phyloP scores from a whole-genome alignment of 2,113 vertebrate species.

The human region DNA sequence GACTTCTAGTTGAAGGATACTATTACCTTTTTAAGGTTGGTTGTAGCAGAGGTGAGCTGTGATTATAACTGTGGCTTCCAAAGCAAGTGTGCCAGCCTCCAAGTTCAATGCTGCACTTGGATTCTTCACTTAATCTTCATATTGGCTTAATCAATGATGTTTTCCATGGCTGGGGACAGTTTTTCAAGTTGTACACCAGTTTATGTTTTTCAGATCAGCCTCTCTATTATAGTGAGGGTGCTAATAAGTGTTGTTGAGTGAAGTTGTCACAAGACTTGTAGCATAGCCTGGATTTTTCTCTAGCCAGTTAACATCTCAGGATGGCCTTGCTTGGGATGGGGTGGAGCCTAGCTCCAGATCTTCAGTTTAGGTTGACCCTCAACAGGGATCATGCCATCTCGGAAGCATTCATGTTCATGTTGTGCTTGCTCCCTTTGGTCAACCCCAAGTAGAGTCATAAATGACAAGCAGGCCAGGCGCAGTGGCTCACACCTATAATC shows the following conservation, averaged over 20 bases:
- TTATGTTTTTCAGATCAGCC: not conserved
- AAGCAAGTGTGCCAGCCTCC: not conserved
- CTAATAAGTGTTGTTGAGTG: not conserved
- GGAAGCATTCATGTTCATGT: not conserved
- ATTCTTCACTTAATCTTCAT: not conserved
- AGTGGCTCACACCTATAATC: too few species aligned
- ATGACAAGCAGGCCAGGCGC: too few species aligned
- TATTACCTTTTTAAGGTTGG: not conserved
- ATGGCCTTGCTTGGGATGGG: fast-evolving
- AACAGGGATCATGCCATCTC: too few species aligned
- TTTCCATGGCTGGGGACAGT: not conserved
- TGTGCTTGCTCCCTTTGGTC: not conserved
- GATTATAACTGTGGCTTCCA: not conserved
- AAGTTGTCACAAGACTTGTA: not conserved
- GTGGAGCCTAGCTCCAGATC: not conserved
- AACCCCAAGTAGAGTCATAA: not conserved
- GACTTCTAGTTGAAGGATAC: not conserved
- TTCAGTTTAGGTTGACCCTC: not conserved
- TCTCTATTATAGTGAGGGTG: not conserved
- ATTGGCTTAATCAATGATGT: not conserved
- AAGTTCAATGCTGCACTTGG: fast-evolving
- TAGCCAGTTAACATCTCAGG: not conserved
- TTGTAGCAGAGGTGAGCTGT: not conserved
- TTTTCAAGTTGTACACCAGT: not conserved
- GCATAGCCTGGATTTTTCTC: not conserved